Conservation (phyloP, 2,113 vertebrate genomes). For the Collichthys lucidus region DNA sequence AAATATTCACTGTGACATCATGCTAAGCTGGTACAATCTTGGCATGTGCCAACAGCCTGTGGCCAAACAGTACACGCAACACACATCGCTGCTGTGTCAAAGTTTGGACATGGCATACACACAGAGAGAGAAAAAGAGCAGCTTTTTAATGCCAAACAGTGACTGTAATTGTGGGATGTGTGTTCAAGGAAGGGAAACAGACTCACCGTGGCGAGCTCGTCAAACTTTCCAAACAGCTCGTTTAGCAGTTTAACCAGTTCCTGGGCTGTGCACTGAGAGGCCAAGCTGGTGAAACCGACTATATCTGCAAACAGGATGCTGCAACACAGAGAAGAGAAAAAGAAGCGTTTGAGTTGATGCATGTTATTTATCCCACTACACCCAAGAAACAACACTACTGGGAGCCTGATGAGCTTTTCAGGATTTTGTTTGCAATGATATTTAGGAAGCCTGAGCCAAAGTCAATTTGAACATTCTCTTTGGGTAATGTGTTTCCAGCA, state of each 20-base stretch:
- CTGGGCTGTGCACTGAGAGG: slow-evolving; percentile 98
- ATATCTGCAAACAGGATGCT: slow-evolving; percentile 99
- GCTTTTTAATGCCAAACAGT: slow-evolving; percentile 49
- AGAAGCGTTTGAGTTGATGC: slow-evolving; percentile 20
- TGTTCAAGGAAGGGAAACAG: slow-evolving; percentile 40
- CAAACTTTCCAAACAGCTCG: slow-evolving; percentile 98
- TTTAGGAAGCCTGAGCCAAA: slow-evolving; percentile 26
- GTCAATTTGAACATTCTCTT: slow-evolving; percentile 28
- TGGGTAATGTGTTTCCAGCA: slow-evolving; percentile 36
- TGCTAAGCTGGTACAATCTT: slow-evolving; percentile 63
- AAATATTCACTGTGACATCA: slow-evolving; percentile 68
- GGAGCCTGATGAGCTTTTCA: slow-evolving; percentile 20
- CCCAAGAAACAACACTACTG: slow-evolving; percentile 21
- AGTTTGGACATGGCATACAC: slow-evolving; percentile 33
- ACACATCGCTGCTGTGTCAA: slow-evolving; percentile 5
- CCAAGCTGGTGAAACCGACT: slow-evolving; percentile 97
- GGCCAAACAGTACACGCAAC: slow-evolving; percentile 36
- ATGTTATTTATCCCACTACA: slow-evolving; percentile 37
- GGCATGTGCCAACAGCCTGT: slow-evolving; percentile 52
- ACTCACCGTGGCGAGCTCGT: slow-evolving; percentile 98
- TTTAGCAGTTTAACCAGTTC: slow-evolving; percentile 98
- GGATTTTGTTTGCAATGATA: slow-evolving; percentile 52
- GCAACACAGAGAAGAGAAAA: slow-evolving; percentile 58
- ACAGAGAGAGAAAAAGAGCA: slow-evolving; percentile 37
- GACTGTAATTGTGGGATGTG: slow-evolving; percentile 48